Base-by-base conservation (phyloP, 2,113 vertebrate species). In the Pogonocichla stellata region DNA sequence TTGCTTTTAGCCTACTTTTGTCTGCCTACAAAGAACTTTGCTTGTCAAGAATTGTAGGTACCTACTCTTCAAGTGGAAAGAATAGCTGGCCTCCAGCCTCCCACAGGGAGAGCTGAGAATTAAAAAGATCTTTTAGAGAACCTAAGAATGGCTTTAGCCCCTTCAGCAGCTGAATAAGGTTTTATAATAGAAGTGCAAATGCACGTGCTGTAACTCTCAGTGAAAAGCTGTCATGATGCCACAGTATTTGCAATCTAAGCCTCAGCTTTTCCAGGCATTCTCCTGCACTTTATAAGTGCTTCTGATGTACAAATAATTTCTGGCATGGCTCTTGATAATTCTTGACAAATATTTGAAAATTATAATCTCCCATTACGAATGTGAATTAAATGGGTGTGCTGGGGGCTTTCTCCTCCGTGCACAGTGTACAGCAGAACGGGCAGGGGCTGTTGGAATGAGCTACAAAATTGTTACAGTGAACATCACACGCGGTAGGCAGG, bases 31-130 rank as follows among this genome's bases (percentile, higher is more conserved):
- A 86, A 91, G 77, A 88, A 71, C 58, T 93, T 67, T n/a, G 64
- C 65, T 89, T 95, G 61, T 92, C 90, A 90, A 82, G 83, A 77
- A 88, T 70, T 88, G 58, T 90, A 90, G 74, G 78, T 94, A 72
- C 42, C 54, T 89, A 28, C 66, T 82, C 66, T 54, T 89, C 57
- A 69, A 87, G 56, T 56, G 29, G 54, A 75, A 94, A 91, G 87
- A 95, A 91, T 85, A 91, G 57, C 70, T 90, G 78, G 65, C 66
- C 74, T 87, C 65, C 54, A 89, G 47, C 45, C 91, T 89, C 84
- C 77, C 91, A 87, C 81, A 75, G 80, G 54, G 84, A 93, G 57
- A 88, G 78, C 40, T 53, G 84, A 89, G 62, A 95, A 91, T 77
- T 77, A 57, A 38, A 93, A 93, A 92, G 91, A 80, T 77, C 86